Evolutionary conservation across 2,888 invertebrate species (phyloP).

Genomic region (Gymnocheta viridis): DNA sequence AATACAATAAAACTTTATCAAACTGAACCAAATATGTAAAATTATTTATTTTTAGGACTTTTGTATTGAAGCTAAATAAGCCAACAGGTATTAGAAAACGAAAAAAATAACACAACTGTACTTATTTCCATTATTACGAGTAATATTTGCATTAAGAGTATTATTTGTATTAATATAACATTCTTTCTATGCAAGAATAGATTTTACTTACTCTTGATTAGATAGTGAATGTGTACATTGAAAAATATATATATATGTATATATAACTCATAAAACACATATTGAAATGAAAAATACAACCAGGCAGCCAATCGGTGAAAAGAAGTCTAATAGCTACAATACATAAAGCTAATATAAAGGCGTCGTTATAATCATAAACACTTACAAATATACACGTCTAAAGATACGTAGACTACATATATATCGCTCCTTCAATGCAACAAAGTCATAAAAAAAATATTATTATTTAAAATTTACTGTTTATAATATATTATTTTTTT

Average conservation of each 20-base stretch:
- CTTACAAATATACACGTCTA: background rate
- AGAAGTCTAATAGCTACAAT: background rate
- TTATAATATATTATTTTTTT: no score
- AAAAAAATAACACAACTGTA: slow-evolving; percentile 51
- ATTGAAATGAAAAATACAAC: slow-evolving; percentile 4
- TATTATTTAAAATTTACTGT: no score
- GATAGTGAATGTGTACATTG: slow-evolving; percentile 34
- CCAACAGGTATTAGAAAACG: slow-evolving; percentile 45
- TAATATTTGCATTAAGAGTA: slow-evolving; percentile 52
- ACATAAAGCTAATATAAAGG: background rate
- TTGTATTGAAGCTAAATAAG: slow-evolving; percentile 48
- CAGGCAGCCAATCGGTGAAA: background rate
- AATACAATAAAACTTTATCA: slow-evolving; percentile 14
- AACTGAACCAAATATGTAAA: background rate
- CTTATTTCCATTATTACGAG: slow-evolving; percentile 30
- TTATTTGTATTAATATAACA: slow-evolving; percentile 19
- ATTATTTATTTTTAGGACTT: slow-evolving; percentile 59
- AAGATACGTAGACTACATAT: background rate
- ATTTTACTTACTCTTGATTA: slow-evolving; percentile 64
- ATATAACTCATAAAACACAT: background rate
- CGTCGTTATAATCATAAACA: slow-evolving; percentile 8
- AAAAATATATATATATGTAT: background rate
- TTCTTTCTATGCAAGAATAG: slow-evolving; percentile 38
- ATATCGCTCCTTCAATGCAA: no score
- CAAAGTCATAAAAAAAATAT: no score